Base-by-base conservation (phyloP, 2,113 vertebrate genomes). In the Dolichotis patagonum region DNA sequence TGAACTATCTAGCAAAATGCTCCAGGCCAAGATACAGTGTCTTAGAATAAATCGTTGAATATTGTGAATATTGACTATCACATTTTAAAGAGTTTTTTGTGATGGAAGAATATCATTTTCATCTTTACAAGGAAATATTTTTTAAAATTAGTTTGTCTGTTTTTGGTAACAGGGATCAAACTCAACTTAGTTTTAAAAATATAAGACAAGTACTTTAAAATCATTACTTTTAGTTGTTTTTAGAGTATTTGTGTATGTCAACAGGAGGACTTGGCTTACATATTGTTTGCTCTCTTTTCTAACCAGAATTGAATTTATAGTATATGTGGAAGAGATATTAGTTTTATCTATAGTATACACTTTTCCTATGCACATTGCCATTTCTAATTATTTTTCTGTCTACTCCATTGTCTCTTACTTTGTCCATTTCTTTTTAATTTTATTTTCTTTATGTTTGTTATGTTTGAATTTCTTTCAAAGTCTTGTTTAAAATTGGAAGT, bases 31-130 rank as follows among this genome's bases (percentile, higher is more conserved):
- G 30, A 52, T 24, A 85, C n/a, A 82, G 32, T 75, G 13, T 9
- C 82, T 96, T 91, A 83, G 26, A 73, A 49, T 30, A 95, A 95
- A 97, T 78, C 16, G 4, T 86, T 78, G 83, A 93, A 73, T 85
- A 10, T 35, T 96, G 56, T 85, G 38, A 92, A 82, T 65, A 20
- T 77, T 85, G 52, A 78, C 54, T n/a, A 86, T 62, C 71, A 63
- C 14, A 83, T 10, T 88, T 88, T 63, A 19, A 82, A 87, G 5
- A 88, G 14, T 46, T 63, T 71, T 80, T 11, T 85, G 6, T 9
- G 43, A 56, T 91, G 93, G 58, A 87, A 28, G 26, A 16, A 7
- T 16, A 17, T 90, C 6, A 41, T 75, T 94, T 87, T 90, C 32
- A 88, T 52, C 22, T 82, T 5, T 54, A 30, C 7, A 52, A 52